A percentile compares a stretch with the other conserved stretches of the same genome.
phyloP scores from a whole-genome alignment of 2,797 vertebrate genomes.

The Onychomys leucogaster region DNA sequence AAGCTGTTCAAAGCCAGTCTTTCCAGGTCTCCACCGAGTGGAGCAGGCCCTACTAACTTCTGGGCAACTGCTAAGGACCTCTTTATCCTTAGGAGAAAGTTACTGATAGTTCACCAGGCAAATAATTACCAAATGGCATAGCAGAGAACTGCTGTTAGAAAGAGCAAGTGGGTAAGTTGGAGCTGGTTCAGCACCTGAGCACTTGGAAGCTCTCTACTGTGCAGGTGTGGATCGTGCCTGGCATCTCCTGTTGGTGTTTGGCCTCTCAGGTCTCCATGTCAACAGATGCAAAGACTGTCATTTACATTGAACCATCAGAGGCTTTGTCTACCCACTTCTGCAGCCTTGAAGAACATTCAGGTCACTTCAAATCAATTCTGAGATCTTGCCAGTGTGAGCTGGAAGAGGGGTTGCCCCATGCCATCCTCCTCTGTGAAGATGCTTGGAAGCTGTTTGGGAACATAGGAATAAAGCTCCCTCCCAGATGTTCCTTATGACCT shows the following conservation, averaged over 20 bases:
- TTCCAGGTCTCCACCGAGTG: fast-evolving
- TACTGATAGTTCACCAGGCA: neutral
- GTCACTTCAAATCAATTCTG: fast-evolving
- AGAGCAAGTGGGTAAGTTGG: fast-evolving
- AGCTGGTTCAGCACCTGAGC: fast-evolving
- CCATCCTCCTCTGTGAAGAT: neutral
- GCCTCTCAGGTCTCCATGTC: fast-evolving
- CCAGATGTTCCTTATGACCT: fast-evolving
- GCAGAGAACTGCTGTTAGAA: neutral
- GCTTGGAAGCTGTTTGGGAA: neutral
- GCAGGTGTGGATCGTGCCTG: fast-evolving
- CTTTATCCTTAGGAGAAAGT: neutral
- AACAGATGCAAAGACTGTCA: fast-evolving
- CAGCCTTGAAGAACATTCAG: too few relatives aligned
- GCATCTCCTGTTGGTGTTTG: fast-evolving
- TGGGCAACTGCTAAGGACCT: neutral
- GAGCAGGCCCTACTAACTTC: neutral
- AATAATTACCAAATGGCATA: neutral
- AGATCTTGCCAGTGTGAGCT: fast-evolving
- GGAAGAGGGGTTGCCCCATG: neutral
- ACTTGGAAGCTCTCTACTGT: neutral
- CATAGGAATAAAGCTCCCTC: neutral
- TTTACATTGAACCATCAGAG: neutral
- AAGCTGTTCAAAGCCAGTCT: neutral
- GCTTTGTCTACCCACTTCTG: neutral